Conservation (phyloP, 2,888 invertebrate genomes). For the Drosophila mettleri region DNA sequence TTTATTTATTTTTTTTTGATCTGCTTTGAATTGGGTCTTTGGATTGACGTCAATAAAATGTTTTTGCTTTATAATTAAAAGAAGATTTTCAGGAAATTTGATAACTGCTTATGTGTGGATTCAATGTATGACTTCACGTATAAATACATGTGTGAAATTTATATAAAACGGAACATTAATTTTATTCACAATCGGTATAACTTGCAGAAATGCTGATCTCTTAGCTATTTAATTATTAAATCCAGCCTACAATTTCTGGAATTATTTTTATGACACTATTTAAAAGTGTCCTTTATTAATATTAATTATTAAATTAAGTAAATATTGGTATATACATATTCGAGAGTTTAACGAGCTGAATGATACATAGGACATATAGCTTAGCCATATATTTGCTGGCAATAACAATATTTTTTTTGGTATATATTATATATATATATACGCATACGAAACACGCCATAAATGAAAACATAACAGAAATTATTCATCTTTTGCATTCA, state of each 20-base stretch:
- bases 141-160: too few relatives aligned
- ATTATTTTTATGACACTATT: neutral
- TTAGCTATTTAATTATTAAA: too few relatives aligned
- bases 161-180: too few relatives aligned
- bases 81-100: neutral
- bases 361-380: too few relatives aligned
- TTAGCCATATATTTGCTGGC: neutral
- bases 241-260: too few relatives aligned
- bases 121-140: neutral
- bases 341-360: neutral
- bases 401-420: slow-evolving; percentile 7
- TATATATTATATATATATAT: neutral
- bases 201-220: too few relatives aligned
- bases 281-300: too few relatives aligned
- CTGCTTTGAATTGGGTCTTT: slow-evolving; percentile 12
- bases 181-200: too few relatives aligned
- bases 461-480: slow-evolving; percentile 29
- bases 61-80: neutral
- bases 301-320: too few relatives aligned
- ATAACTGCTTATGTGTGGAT: neutral
- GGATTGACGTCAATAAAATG: slow-evolving; percentile 23
- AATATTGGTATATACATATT: too few relatives aligned
- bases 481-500: slow-evolving; percentile 35
- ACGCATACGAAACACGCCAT: slow-evolving; percentile 6
- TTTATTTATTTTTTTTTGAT: neutral